phyloP scores from a whole-genome alignment of 2,797 vertebrate genomes.

The Petrocephalus sullivani region DNA sequence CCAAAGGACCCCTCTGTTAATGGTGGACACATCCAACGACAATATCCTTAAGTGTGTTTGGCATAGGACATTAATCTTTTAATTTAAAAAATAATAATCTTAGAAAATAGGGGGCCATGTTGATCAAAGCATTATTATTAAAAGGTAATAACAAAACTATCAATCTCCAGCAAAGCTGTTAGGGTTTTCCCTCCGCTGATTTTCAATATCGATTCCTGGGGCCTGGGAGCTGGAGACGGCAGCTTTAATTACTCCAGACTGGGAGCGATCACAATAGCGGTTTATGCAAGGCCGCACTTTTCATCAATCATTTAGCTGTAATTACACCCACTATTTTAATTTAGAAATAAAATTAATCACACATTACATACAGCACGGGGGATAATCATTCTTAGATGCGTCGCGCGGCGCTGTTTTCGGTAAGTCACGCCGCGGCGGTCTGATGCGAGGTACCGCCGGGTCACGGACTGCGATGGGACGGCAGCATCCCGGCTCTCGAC shows the following conservation, averaged over 20 bases:
- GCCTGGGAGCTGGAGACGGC: neutral
- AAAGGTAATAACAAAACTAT: slow-evolving; percentile 7
- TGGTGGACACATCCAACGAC: neutral
- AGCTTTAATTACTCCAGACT: slow-evolving; percentile 14
- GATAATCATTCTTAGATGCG: slow-evolving; percentile 19
- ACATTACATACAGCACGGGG: slow-evolving; percentile 15
- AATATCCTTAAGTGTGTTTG: neutral
- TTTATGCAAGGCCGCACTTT: slow-evolving; percentile 15
- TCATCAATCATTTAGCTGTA: slow-evolving; percentile 25
- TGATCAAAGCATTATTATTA: slow-evolving; percentile 13
- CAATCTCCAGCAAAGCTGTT: neutral
- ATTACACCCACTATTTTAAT: slow-evolving; percentile 22
- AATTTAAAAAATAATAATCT: slow-evolving; percentile 12
- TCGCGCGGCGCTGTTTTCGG: neutral
- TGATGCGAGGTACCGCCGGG: neutral
- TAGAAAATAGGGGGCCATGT: slow-evolving; percentile 3
- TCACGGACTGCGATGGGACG: neutral
- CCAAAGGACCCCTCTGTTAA: neutral
- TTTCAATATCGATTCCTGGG: slow-evolving; percentile 20
- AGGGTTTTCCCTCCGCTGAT: neutral
- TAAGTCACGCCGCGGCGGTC: neutral
- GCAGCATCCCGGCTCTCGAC: neutral
- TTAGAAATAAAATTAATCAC: slow-evolving; percentile 25
- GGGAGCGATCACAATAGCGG: slow-evolving; percentile 7
- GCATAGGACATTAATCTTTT: neutral